Base-by-base conservation (phyloP, 2,888 invertebrate genomes). In the Spisula solida region DNA sequence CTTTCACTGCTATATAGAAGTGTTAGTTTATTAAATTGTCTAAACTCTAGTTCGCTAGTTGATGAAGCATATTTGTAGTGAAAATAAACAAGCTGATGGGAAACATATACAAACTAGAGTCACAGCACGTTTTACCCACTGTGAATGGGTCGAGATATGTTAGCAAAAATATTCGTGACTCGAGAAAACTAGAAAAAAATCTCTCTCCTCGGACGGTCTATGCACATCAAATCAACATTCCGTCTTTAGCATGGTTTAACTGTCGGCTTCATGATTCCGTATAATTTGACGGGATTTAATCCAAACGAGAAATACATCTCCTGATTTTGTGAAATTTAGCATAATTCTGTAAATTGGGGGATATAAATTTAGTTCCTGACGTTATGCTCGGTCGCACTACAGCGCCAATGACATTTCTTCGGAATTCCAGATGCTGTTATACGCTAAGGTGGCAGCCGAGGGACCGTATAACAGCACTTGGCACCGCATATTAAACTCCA, bases 81-180 rank as follows among this genome's bases (percentile, higher is more conserved):
- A 85, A 91, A 91, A 91, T 91, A 91, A 91, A 91, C 91, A 91
- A 85, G 82, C 78, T 31, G 81, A 85, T 87, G 91, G 84, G 89
- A 89, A 75, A 87, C 87, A 87, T 88, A 85, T 87, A 85, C 75
- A 75, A 56, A 78, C 81, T 81, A 78, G 82, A 86, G 55, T 60
- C 51, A 48, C 79, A 86, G 55, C 86, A 86, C 85, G 89, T 80
- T 80, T 80, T 66, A 29, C 82, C 83, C 51, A 70, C 89, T 56
- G 79, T 51, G 51, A 47, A 55, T 25, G 48, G 48, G 55, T 29
- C 56, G 41, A 82, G 55, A 87, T n/a, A 31, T 47, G 78, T 25
- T 56, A 82, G 81, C 82, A 82, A 56, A 78, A 75, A 47, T 56
- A 55, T 56, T 87, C 78, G 75, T 75, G 75, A 34, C 75, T 75